Evolutionary conservation across 2,113 vertebrate genomes (phyloP).

Genomic region (Vidua chalybeata): DNA sequence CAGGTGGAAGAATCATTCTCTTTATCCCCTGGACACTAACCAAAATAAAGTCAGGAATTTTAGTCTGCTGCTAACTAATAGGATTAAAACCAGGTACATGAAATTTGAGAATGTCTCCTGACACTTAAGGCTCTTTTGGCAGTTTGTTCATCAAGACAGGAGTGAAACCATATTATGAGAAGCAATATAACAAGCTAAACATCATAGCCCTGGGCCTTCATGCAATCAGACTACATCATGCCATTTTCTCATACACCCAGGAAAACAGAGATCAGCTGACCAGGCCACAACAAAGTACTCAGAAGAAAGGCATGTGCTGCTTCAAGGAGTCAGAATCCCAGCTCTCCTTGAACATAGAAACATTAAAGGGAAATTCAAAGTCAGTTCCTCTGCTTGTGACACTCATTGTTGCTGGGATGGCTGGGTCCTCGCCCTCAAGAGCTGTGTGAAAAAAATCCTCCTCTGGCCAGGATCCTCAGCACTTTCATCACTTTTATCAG

Average conservation of each 20-base stretch:
- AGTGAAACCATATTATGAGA: neutral
- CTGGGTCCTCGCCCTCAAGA: neutral
- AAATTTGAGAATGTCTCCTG: neutral
- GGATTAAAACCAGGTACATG: conserved; percentile 18
- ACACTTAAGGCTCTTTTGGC: neutral
- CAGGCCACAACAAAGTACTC: neutral
- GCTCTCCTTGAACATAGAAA: neutral
- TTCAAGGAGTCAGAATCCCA: neutral
- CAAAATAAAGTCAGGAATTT: conserved; percentile 31
- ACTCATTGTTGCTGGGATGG: neutral
- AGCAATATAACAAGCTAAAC: neutral
- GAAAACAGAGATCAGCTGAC: neutral
- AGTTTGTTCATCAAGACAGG: neutral
- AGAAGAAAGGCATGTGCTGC: neutral
- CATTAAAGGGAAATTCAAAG: neutral
- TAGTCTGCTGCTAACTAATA: neutral
- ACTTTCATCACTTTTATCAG: neutral
- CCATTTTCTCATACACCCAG: neutral
- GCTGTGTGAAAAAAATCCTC: neutral
- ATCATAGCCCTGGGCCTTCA: neutral
- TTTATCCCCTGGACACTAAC: neutral
- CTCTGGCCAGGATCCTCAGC: neutral
- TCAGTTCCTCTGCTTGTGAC: neutral
- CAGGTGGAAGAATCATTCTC: neutral
- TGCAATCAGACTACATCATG: neutral